Percentiles rank a stretch among this genome's conserved stretches.
These are phyloP conservation scores for Anoplolepis gracilipes DNA, from an alignment of 1,140 invertebrate species.

Conservation along the genomic window DNA sequence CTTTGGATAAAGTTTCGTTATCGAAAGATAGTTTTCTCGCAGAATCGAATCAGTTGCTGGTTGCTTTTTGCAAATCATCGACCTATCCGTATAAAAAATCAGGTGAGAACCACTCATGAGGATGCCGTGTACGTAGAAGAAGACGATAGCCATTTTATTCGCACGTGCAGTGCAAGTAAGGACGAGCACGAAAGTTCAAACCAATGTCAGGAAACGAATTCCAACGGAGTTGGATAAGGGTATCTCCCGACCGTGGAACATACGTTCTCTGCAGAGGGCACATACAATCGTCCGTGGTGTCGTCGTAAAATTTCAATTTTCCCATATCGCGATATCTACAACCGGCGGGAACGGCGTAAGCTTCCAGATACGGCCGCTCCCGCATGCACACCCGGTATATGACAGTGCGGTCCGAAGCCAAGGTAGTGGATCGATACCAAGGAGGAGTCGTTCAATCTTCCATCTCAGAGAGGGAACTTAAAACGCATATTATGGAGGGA, in stretches of 20 bases:
- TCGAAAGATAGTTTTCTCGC: background rate
- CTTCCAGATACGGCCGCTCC: constrained; percentile 36
- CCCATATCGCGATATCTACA: constrained; percentile 62
- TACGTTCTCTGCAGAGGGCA: constrained; percentile 47
- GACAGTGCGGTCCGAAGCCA: constrained; percentile 45
- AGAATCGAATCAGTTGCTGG: background rate
- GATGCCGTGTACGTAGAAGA: constrained; percentile 8
- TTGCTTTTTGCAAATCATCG: background rate
- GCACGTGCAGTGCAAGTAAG: constrained; percentile 55
- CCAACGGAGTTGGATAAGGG: constrained; percentile 37
- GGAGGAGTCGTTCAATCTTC: constrained; percentile 69
- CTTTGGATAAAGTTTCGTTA: constrained; percentile 11
- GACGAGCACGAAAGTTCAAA: constrained; percentile 48
- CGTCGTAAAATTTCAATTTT: constrained; percentile 77
- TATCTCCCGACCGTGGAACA: constrained; percentile 39
- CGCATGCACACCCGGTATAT: constrained; percentile 61
- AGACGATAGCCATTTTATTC: constrained; percentile 44
- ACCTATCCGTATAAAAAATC: constrained; percentile 50
- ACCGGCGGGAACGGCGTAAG: constrained; percentile 41
- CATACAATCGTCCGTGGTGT: constrained; percentile 67
- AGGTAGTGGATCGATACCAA: constrained; percentile 60
- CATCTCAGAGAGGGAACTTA: constrained; percentile 48
- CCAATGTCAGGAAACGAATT: constrained; percentile 51
- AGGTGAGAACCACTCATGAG: constrained; percentile 15
- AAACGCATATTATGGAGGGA: constrained; percentile 45